Evolutionary conservation across 2,113 vertebrate genomes (phyloP).

Genomic region (Bubalus kerabau): DNA sequence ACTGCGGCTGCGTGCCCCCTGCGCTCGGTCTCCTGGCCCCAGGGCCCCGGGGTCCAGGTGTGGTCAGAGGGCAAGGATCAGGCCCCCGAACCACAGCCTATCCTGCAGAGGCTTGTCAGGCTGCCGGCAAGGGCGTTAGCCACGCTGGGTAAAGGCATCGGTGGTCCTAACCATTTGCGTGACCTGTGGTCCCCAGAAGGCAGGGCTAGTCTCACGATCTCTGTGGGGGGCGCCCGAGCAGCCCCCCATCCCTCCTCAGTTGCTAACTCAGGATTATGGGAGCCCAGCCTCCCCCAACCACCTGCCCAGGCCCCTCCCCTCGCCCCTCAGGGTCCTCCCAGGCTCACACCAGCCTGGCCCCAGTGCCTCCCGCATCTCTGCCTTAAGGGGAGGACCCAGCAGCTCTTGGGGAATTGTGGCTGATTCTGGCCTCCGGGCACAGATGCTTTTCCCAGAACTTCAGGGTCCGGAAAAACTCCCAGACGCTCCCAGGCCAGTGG

Average conservation of each 20-base stretch:
- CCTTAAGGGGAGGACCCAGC: background rate
- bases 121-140: background rate
- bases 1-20: background rate
- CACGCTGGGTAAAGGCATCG: background rate
- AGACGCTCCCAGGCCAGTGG: background rate
- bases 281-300: background rate
- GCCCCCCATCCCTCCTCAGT: background rate
- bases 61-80: background rate
- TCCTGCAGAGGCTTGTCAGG: background rate
- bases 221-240: background rate
- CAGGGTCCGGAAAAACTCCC: background rate
- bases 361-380: accelerated
- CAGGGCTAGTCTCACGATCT: background rate
- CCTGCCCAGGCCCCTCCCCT: background rate
- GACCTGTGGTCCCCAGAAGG: background rate
- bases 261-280: background rate
- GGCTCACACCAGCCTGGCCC: background rate
- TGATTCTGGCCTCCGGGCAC: background rate
- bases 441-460: background rate
- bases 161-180: background rate
- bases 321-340: too few relatives aligned
- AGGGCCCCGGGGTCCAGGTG: background rate
- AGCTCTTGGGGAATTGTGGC: background rate
- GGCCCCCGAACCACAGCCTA: background rate
- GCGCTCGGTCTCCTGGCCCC: background rate